Base-by-base conservation (phyloP, 2,113 vertebrate genomes). In the Polypterus senegalus region DNA sequence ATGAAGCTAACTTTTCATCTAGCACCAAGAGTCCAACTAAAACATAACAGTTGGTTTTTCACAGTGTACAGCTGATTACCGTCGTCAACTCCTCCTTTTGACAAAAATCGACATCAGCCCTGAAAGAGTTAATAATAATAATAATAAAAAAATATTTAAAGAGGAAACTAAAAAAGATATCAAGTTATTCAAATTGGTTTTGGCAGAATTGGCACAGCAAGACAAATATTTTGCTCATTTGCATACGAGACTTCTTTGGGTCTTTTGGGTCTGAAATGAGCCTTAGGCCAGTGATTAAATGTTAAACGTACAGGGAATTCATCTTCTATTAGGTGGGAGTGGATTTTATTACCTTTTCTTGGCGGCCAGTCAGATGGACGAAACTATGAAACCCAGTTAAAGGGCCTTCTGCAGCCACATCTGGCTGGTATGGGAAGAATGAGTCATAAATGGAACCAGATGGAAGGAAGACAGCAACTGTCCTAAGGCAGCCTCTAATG, bases 401-500 rank as follows among this genome's bases (percentile, higher is more conserved):
- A 79, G 67, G 71, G 67, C 72, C 67, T 76, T 80, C 66, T 80
- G 65, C 62, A 72, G 68, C 63, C 78, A 71, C 80, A 81, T 80
- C 79, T 76, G 72, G 69, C 68, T 81, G 75, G 61, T 70, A 73
- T 79, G 70, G 79, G 78, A 82, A 80, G 67, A 71, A 71, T 76
- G 81, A 88, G 63, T 85, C 79, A 84, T 83, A 81, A 77, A 70
- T 70, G 63, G 69, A 86, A 80, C 66, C 77, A 84, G 76, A 82
- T 84, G 77, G 61, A 75, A 73, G 77, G 70, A 76, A 78, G 72
- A 72, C 77, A 71, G 63, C 43, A 69, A 76, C 68, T 71, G 56
- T 74, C 71, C 56, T 70, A 60, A 68, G 68, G 69, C 69, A 77
- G 65, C 74, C 67, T 58, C 61, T 5, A 44, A 65, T 71, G 62